Evolutionary conservation across 2,797 vertebrate species (phyloP).

Genomic region (Limnodromus scolopaceus): DNA sequence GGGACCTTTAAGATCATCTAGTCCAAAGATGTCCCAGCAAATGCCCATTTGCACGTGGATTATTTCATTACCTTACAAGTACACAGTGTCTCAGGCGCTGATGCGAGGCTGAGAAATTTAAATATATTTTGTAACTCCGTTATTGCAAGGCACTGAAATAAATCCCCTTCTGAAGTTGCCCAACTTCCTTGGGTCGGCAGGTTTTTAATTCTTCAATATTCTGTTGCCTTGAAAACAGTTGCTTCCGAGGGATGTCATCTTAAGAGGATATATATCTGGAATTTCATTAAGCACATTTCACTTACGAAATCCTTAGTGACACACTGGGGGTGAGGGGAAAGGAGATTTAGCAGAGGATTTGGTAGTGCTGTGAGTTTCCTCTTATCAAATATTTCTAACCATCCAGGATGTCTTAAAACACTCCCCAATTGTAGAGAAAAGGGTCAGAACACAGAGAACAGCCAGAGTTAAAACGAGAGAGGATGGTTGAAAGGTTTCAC

Average conservation of each 20-base stretch:
- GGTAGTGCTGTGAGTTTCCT: slow-evolving; percentile 18
- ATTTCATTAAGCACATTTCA: slow-evolving; percentile 60
- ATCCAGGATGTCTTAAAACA: not conserved
- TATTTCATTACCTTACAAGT: not conserved
- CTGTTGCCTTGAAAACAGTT: slow-evolving; percentile 40
- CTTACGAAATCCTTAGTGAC: slow-evolving; percentile 40
- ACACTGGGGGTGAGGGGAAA: fast-evolving
- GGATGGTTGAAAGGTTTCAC: not conserved
- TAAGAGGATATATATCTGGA: slow-evolving; percentile 57
- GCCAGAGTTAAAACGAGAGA: not conserved
- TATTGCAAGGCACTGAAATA: slow-evolving; percentile 1
- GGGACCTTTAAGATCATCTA: too few species aligned
- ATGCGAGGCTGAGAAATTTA: not conserved
- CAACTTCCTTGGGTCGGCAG: not conserved
- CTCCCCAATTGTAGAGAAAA: not conserved
- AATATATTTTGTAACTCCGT: not conserved
- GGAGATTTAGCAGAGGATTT: slow-evolving; percentile 58
- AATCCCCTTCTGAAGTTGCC: not conserved
- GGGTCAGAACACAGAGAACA: not conserved
- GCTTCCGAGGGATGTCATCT: slow-evolving; percentile 37
- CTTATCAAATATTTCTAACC: slow-evolving; percentile 28
- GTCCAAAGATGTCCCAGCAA: not conserved
- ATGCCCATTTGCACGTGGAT: not conserved
- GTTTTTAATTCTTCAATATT: slow-evolving; percentile 14
- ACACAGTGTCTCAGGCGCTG: not conserved